Conservation (phyloP, 2,888 invertebrate genomes). For the Cheilosia urbana region DNA sequence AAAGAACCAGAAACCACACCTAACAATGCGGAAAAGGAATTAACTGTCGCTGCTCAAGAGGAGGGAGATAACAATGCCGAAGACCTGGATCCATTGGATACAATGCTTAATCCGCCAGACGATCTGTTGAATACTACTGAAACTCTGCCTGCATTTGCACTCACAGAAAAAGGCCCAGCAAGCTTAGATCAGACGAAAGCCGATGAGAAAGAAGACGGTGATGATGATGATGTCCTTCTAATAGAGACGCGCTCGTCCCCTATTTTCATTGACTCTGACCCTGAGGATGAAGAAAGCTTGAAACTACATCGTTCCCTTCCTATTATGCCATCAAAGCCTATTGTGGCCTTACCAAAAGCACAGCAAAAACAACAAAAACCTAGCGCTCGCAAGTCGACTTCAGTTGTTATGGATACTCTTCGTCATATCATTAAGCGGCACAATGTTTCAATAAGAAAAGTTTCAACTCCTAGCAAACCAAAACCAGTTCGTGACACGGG, state of each 20-base stretch:
- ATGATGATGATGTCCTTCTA: constrained; percentile 77
- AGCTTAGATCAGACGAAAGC: neutral
- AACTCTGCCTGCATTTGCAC: neutral
- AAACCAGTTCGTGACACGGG: constrained; percentile 7
- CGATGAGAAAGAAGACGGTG: constrained; percentile 14
- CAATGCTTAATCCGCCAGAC: neutral
- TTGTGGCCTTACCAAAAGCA: neutral
- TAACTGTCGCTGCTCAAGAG: constrained; percentile 37
- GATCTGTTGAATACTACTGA: constrained; percentile 5
- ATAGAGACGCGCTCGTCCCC: constrained; percentile 78
- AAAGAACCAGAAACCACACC: constrained; percentile 19
- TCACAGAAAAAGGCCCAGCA: constrained; percentile 18
- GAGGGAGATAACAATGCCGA: constrained; percentile 23
- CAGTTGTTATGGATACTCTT: constrained; percentile 39
- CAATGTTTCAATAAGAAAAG: constrained; percentile 44
- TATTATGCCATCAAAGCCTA: neutral
- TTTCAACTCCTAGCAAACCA: constrained; percentile 10
- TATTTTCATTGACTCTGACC: constrained; percentile 78
- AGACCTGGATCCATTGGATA: constrained; percentile 51
- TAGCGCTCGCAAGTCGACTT: constrained; percentile 37
- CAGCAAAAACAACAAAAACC: constrained; percentile 41
- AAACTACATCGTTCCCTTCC: constrained; percentile 29
- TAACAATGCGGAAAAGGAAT: neutral
- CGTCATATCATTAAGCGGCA: constrained; percentile 54
- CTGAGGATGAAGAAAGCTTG: constrained; percentile 70